A percentile compares a stretch with the other conserved stretches of the same genome.
phyloP scores from a whole-genome alignment of 2,113 vertebrate species.

The Gallinago undulata region DNA sequence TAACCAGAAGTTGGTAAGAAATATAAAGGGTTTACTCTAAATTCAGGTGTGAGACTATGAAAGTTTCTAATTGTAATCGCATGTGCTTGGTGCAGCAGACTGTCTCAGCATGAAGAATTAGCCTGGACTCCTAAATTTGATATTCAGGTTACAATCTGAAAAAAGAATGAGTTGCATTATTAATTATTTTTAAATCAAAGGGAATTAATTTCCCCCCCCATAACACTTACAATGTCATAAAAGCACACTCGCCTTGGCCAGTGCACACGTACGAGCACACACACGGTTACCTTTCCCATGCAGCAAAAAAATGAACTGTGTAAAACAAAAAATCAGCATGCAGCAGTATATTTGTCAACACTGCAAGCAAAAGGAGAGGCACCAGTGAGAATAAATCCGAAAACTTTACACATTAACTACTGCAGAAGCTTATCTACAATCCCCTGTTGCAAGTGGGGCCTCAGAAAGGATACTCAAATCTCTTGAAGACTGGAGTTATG shows the following conservation, averaged over 20 bases:
- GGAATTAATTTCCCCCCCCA: fast-evolving
- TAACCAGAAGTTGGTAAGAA: background rate
- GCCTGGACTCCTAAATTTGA: background rate
- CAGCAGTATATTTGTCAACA: background rate
- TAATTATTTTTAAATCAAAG: background rate
- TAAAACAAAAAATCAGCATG: background rate
- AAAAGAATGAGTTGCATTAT: background rate
- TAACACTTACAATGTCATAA: background rate
- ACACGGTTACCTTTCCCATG: background rate
- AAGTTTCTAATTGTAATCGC: background rate
- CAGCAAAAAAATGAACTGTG: background rate
- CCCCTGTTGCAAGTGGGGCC: background rate
- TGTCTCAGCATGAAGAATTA: background rate
- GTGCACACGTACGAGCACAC: background rate
- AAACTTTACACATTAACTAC: slow-evolving; percentile 33
- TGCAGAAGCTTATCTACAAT: slow-evolving; percentile 42
- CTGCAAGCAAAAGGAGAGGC: background rate
- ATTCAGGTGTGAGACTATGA: background rate
- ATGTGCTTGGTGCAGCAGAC: background rate
- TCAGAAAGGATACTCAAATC: slow-evolving; percentile 48
- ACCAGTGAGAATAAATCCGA: background rate
- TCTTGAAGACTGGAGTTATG: background rate
- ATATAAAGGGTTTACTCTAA: background rate
- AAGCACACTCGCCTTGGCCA: background rate
- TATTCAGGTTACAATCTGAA: background rate